Base-by-base conservation (phyloP, 2,113 vertebrate genomes). In the Sphyrna mokarran region DNA sequence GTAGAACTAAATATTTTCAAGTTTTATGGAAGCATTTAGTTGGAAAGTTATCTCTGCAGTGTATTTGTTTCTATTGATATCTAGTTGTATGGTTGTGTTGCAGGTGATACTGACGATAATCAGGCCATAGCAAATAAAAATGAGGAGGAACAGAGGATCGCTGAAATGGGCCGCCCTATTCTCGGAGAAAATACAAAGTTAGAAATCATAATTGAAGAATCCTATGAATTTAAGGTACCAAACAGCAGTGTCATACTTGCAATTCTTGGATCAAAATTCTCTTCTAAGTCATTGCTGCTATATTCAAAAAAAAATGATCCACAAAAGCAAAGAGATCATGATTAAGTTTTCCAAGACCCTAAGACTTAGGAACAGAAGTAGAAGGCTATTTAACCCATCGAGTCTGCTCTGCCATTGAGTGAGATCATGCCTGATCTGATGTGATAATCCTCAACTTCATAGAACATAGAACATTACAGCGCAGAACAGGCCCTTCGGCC, bases 141-240 rank as follows among this genome's bases (percentile, higher is more conserved):
- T 95, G 98, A 99, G 96, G 98, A 99, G 70, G 98, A 99, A 96
- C 96, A 98, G 7, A 97, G 98, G 66, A 98, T 99, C 0, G 99
- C 99, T 0, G 99, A 99, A 97, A 96, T 99, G 98, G 99, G 99
- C 2, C 97, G 98, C 13, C 99, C 99, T 0, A 96, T 97, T 11
- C 97, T 99, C 33, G 99, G 99, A 1, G 99, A 99, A 95, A 98
- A 99, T 94, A 96, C 97, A 91, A 98, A 97, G 96, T 97, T 99
- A 2, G 99, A 99, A 97, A 97, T 99, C 80, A 97, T 98, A 97
- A 98, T 99, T 16, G 98, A 99, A 97, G 99, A 99, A 96, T 99
- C 99, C 1, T 99, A 99, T 0, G 99, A 99, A 96, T 99, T 99
- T 97, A 99, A 99, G 98, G 99, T 99, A 97, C 70, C 68, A 22